These are phyloP conservation scores for Spodoptera picta DNA, from an alignment of 2,888 invertebrate genomes.

Conservation along the genomic window DNA sequence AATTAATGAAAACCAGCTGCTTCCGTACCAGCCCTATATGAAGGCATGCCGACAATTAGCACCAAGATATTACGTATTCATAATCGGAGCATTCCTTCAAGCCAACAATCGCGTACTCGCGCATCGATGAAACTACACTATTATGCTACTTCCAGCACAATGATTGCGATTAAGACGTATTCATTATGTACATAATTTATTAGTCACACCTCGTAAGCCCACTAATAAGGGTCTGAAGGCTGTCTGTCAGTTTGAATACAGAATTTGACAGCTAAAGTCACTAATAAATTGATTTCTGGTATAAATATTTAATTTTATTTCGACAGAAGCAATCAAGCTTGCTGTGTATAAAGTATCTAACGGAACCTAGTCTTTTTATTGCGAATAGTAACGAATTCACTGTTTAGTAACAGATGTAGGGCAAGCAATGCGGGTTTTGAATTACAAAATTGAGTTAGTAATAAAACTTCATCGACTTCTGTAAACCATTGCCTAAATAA, in stretches of 20 bases:
- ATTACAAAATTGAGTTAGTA: background rate
- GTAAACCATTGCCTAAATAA: slow-evolving; percentile 22
- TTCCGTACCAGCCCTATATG: slow-evolving; percentile 27
- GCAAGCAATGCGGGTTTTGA: background rate
- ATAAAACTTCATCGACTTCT: background rate
- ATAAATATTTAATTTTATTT: slow-evolving; percentile 25
- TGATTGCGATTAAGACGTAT: slow-evolving; percentile 25
- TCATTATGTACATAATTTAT: slow-evolving; percentile 33
- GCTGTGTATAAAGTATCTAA: slow-evolving; percentile 4
- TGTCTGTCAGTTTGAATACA: slow-evolving; percentile 40
- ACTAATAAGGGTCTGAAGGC: slow-evolving; percentile 45
- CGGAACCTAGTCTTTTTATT: slow-evolving; percentile 8
- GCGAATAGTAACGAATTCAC: slow-evolving; percentile 2
- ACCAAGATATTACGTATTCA: slow-evolving; percentile 23
- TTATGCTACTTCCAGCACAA: slow-evolving; percentile 26
- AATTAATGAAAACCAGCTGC: slow-evolving; percentile 29
- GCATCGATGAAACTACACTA: slow-evolving; percentile 17
- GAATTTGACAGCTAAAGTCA: slow-evolving; percentile 42
- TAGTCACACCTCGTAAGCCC: slow-evolving; percentile 17
- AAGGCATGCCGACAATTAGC: slow-evolving; percentile 15
- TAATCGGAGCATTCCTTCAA: slow-evolving; percentile 29
- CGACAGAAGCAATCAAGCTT: slow-evolving; percentile 17
- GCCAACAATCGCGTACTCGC: slow-evolving; percentile 5
- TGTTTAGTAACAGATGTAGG: slow-evolving; percentile 2
- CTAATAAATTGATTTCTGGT: slow-evolving; percentile 34